Evolutionary conservation across 1,140 invertebrate genomes (phyloP).

Genomic region (Lepidurus apus): DNA sequence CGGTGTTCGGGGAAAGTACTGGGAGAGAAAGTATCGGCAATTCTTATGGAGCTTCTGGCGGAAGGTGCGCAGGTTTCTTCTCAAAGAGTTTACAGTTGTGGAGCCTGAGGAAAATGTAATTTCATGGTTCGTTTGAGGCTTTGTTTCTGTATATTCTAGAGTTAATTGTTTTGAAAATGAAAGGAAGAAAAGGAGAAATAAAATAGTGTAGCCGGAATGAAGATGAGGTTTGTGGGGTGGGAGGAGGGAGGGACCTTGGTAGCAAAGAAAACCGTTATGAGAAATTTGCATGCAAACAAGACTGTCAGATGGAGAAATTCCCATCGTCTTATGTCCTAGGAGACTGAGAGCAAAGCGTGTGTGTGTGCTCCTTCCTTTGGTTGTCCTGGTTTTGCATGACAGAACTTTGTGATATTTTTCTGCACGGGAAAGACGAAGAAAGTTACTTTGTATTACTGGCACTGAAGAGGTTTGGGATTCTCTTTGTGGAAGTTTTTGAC

Average conservation of each 20-base stretch:
- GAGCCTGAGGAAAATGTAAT: neutral
- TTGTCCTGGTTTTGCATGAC: conserved; percentile 6
- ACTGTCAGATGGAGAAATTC: conserved; percentile 21
- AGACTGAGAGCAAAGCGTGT: neutral
- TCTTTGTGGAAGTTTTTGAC: no score
- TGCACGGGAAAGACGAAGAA: neutral
- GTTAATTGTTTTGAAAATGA: neutral
- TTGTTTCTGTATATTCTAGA: neutral
- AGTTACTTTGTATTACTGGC: neutral
- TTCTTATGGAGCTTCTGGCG: no score
- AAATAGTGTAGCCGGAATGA: neutral
- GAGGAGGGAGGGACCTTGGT: neutral
- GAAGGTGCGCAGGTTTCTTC: no score
- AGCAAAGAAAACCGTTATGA: conserved; percentile 1
- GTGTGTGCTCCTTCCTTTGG: neutral
- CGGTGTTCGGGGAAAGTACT: no score
- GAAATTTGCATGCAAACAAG: conserved; percentile 22
- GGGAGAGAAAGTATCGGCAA: no score
- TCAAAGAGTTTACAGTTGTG: no score
- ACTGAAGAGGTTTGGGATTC: no score
- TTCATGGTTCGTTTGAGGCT: neutral
- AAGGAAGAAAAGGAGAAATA: neutral
- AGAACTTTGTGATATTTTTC: neutral
- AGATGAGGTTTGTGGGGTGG: neutral
- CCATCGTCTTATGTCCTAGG: neutral